These are phyloP conservation scores for Orchesellides sinensis DNA, from an alignment of 2,888 invertebrate genomes.

Conservation along the genomic window DNA sequence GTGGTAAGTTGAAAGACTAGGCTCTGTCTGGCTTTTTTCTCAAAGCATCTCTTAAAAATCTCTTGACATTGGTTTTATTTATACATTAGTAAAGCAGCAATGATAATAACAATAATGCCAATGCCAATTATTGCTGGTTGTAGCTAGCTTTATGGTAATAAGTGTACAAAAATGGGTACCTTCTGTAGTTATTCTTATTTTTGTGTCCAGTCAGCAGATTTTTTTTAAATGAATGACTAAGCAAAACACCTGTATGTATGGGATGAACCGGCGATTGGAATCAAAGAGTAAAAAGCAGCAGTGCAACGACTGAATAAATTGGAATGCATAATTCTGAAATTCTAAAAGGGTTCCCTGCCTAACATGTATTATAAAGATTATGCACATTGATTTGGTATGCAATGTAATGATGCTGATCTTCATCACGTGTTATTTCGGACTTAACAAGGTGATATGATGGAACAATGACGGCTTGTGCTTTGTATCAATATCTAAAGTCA, in stretches of 20 bases:
- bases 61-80: too few relatives aligned
- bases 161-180: conserved; percentile 1
- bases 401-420: too few relatives aligned
- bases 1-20: too few relatives aligned
- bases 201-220: conserved; percentile 12
- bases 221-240: conserved; percentile 39
- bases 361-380: neutral
- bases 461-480: conserved; percentile 7
- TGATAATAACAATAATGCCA: neutral
- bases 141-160: conserved; percentile 34
- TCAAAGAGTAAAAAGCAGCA: too few relatives aligned
- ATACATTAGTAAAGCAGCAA: too few relatives aligned
- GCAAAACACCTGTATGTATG: conserved; percentile 47
- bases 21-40: too few relatives aligned
- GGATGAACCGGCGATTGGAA: neutral
- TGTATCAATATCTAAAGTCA: neutral
- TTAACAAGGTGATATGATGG: neutral
- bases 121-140: conserved; percentile 12
- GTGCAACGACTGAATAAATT: too few relatives aligned
- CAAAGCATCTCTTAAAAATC: too few relatives aligned
- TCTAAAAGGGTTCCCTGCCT: too few relatives aligned
- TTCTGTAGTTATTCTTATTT: neutral
- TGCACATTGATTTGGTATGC: neutral
- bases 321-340: too few relatives aligned
- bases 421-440: conserved; percentile 18